Evolutionary conservation across 2,797 vertebrate species (phyloP).

Genomic region (Podarcis siculus): DNA sequence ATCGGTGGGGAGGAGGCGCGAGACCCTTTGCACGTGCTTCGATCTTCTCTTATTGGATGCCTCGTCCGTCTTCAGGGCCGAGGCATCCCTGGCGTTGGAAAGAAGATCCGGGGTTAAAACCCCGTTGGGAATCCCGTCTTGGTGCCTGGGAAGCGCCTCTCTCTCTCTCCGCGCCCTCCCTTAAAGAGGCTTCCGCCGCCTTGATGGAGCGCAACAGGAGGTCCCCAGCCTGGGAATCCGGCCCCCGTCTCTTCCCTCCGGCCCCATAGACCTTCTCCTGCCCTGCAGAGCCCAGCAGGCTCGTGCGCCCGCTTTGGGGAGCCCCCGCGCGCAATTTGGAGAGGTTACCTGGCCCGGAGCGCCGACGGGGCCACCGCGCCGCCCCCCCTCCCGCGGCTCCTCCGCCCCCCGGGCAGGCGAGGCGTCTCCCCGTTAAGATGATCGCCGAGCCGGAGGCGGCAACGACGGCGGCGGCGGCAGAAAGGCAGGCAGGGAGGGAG

Average conservation of each 20-base stretch:
- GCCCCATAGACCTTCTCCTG: too few species aligned
- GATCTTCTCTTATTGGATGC: too few species aligned
- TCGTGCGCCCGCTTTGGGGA: too few species aligned
- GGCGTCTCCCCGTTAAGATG: background rate
- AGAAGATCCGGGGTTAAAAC: background rate
- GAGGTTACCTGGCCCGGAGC: background rate
- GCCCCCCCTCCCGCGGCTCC: background rate
- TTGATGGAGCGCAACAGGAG: too few species aligned
- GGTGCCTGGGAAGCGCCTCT: background rate
- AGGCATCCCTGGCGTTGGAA: background rate
- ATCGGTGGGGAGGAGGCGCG: background rate
- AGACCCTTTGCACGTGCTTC: background rate
- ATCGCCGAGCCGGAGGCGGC: background rate
- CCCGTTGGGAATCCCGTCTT: too few species aligned
- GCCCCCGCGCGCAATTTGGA: background rate
- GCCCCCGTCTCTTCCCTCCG: too few species aligned
- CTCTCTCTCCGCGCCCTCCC: background rate
- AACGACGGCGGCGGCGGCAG: background rate
- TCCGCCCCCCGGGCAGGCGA: background rate
- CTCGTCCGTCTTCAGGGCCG: too few species aligned
- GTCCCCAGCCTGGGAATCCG: too few species aligned
- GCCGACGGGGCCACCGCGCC: background rate
- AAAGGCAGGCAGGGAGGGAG: background rate
- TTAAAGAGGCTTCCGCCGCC: background rate
- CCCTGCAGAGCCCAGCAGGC: too few species aligned